Evolutionary conservation across 2,113 vertebrate genomes (phyloP).

Genomic region (Psephotus haematonotus): DNA sequence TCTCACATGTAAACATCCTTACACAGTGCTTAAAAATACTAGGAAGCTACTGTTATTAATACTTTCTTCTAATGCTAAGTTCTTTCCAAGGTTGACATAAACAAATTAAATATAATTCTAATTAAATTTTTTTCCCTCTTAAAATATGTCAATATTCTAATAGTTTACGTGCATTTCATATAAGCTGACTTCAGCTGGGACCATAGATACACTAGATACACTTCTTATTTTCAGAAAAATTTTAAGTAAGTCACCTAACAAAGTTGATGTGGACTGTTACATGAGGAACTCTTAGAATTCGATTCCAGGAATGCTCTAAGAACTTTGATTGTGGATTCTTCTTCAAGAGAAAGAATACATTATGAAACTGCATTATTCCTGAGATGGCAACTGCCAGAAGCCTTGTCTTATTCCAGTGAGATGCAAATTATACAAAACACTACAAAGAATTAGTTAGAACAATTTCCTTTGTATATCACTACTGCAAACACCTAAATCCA

Average conservation of each 20-base stretch:
- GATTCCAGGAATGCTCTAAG: neutral
- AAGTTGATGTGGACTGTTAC: neutral
- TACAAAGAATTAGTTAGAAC: neutral
- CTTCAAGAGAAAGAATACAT: neutral
- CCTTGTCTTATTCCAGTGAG: neutral
- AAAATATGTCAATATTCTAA: neutral
- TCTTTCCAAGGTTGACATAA: neutral
- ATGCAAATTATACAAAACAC: neutral
- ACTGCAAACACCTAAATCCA: neutral
- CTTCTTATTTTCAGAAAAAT: neutral
- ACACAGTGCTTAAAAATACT: neutral
- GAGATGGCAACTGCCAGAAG: neutral
- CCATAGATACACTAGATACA: fast-evolving
- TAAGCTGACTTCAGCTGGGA: neutral
- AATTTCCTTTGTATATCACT: neutral
- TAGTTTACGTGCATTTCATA: neutral
- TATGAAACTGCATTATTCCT: neutral
- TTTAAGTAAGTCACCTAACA: neutral
- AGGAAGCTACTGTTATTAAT: neutral
- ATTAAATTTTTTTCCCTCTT: neutral
- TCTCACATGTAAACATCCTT: neutral
- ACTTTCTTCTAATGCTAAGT: neutral
- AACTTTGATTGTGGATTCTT: neutral
- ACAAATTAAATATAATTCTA: neutral
- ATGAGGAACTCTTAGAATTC: neutral